These are phyloP conservation scores for Morbakka virulenta DNA, from an alignment of 30 jellyfish, hydroid and myxozoan genomes.

Conservation along the genomic window DNA sequence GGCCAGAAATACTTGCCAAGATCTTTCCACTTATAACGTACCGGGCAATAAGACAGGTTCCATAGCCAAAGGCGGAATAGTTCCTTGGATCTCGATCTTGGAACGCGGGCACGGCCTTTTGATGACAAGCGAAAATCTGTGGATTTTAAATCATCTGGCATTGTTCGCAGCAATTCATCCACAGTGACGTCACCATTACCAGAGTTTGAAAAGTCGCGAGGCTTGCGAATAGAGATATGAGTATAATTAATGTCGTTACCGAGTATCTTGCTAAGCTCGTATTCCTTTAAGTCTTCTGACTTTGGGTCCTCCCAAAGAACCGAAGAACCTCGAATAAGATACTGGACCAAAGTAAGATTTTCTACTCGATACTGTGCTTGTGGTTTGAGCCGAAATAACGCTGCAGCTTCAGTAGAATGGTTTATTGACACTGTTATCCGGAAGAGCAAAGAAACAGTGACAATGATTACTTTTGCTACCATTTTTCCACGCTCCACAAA, in stretches of 20 bases:
- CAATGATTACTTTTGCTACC: not conserved
- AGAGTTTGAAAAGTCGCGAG: slow-evolving; percentile 24
- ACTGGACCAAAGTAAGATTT: not conserved
- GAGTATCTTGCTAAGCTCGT: slow-evolving; percentile 22
- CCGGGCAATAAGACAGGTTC: slow-evolving; percentile 70
- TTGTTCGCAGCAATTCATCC: slow-evolving; percentile 42
- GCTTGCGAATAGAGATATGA: slow-evolving; percentile 36
- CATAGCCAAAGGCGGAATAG: slow-evolving; percentile 51
- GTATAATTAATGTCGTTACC: slow-evolving; percentile 33
- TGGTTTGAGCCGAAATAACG: not conserved
- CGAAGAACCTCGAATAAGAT: not conserved
- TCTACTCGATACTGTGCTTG: not conserved
- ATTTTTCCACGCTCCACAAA: no score
- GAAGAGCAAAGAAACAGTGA: not conserved
- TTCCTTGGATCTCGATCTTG: slow-evolving; percentile 50
- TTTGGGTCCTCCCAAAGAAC: slow-evolving; percentile 61
- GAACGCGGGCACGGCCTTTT: slow-evolving; percentile 22
- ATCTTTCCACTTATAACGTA: slow-evolving; percentile 58
- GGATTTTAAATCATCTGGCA: slow-evolving; percentile 42
- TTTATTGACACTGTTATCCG: not conserved
- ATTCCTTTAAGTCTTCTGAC: slow-evolving; percentile 23
- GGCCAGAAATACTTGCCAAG: slow-evolving; percentile 75
- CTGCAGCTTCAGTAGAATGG: not conserved
- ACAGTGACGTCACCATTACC: slow-evolving; percentile 22
- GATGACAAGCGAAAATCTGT: slow-evolving; percentile 23